Conservation (phyloP, 2,888 invertebrate species). For the Pandemis cinnamomeana region DNA sequence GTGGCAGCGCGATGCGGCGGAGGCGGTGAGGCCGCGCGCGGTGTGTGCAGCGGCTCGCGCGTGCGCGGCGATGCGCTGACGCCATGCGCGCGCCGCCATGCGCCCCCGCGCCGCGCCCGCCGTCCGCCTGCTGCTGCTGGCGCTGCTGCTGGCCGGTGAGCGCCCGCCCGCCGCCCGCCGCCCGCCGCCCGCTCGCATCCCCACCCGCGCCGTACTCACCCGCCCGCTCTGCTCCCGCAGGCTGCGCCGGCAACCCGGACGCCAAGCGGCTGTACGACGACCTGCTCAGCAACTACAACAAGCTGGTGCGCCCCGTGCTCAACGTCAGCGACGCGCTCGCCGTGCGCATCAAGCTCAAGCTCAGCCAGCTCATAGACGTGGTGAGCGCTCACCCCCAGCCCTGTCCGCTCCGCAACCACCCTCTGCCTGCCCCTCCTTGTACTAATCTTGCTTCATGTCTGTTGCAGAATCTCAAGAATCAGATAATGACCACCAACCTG, state of each 20-base stretch:
- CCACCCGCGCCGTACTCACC: neutral
- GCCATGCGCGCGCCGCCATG: constrained; percentile 57
- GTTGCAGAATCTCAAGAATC: constrained; percentile 96
- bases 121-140: constrained; percentile 68
- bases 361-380: constrained; percentile 98
- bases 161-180: neutral
- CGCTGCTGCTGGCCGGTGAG: constrained; percentile 58
- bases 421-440: neutral
- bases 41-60: constrained; percentile 30
- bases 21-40: constrained; percentile 11
- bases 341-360: constrained; percentile 97
- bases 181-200: neutral
- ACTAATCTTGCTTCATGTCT: neutral
- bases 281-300: constrained; percentile 97
- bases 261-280: constrained; percentile 98
- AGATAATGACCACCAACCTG: constrained; percentile 97
- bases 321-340: constrained; percentile 97
- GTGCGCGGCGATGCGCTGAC: constrained; percentile 43
- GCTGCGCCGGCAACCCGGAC: constrained; percentile 96
- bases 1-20: constrained; percentile 1
- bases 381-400: constrained; percentile 85
- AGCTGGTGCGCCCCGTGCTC: constrained; percentile 97
- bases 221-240: constrained; percentile 68
- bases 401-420: neutral
- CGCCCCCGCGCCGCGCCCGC: constrained; percentile 73